Percentiles rank a stretch among this genome's conserved stretches.
phyloP scores from a whole-genome alignment of 2,113 vertebrate genomes.

The Notechis scutatus region DNA sequence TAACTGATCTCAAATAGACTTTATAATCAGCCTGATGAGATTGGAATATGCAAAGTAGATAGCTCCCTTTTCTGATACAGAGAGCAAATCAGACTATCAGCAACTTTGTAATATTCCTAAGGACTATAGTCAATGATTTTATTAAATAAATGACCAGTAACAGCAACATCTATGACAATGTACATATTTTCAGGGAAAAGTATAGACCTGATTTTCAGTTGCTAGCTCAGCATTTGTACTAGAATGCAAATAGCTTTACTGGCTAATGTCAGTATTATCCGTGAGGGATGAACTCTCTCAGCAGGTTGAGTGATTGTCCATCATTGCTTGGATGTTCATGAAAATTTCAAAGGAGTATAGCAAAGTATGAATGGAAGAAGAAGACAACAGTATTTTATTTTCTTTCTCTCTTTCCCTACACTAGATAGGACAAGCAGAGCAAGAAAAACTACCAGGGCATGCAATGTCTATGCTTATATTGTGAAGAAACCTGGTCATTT shows the following conservation, averaged over 20 bases:
- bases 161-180: not conserved
- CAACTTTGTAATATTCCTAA: not conserved
- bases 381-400: not conserved
- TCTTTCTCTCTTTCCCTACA: not conserved
- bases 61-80: not conserved
- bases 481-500: not conserved
- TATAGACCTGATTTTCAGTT: not conserved
- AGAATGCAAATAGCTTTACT: not conserved
- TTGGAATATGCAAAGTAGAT: not conserved
- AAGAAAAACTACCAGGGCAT: not conserved
- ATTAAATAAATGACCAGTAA: not conserved
- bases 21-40: not conserved
- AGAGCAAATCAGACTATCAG: not conserved
- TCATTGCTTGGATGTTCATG: not conserved
- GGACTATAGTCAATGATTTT: not conserved
- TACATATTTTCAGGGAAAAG: not conserved
- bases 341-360: not conserved
- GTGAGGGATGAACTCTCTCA: not conserved
- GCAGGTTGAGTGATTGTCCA: not conserved
- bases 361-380: not conserved
- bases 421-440: not conserved
- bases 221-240: not conserved
- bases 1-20: not conserved
- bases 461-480: not conserved
- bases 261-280: not conserved